phyloP scores from a whole-genome alignment of 2,888 invertebrate genomes.

The Tipula vernalis region DNA sequence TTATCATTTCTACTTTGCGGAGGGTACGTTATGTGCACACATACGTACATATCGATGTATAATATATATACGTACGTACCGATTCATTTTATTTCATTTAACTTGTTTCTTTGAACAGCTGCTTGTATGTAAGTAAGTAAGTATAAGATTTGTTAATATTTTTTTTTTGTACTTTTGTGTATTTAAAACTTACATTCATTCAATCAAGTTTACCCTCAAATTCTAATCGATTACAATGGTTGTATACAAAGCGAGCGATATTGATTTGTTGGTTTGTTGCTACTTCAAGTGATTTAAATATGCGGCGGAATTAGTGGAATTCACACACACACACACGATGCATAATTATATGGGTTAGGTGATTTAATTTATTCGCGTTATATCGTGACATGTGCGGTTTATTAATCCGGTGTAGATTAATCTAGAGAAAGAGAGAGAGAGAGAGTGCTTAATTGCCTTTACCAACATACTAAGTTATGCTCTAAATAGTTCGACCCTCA shows the following conservation, averaged over 20 bases:
- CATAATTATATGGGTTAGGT: not conserved
- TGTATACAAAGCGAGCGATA: not conserved
- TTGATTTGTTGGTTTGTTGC: not conserved
- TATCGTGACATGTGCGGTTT: not conserved
- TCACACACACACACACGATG: not conserved
- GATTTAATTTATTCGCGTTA: not conserved
- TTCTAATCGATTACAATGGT: not conserved
- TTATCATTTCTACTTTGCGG: not conserved
- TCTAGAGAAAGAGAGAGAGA: too few species aligned
- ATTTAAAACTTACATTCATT: not conserved
- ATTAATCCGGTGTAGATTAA: not conserved
- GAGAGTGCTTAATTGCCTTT: not conserved
- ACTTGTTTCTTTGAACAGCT: not conserved
- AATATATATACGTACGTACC: not conserved
- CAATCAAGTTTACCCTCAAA: slow-evolving; percentile 4
- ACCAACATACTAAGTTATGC: not conserved
- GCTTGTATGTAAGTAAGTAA: not conserved
- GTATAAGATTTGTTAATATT: not conserved
- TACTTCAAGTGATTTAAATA: not conserved
- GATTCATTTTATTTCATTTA: not conserved
- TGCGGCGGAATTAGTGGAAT: not conserved
- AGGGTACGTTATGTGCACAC: not conserved
- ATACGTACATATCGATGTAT: not conserved
- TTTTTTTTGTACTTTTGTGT: not conserved
- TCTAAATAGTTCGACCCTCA: not conserved